A percentile compares a stretch with the other conserved stretches of the same genome.
These are phyloP conservation scores for Amazona vittata DNA, from an alignment of 2,113 vertebrate species.

Conservation along the genomic window DNA sequence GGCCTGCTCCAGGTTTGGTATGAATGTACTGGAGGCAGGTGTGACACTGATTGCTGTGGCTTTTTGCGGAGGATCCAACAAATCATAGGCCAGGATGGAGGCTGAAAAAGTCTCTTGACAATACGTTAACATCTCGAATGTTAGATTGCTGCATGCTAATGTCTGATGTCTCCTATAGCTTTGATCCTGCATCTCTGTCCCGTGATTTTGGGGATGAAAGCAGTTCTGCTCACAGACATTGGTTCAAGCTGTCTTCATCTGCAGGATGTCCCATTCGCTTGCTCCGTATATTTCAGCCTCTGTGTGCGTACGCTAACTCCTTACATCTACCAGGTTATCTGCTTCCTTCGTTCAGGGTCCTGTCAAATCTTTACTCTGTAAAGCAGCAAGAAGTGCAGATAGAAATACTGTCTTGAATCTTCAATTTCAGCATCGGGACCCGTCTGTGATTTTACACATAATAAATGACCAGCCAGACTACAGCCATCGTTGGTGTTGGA, in stretches of 20 bases:
- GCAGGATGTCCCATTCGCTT: neutral
- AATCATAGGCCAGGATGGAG: neutral
- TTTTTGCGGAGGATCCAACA: neutral
- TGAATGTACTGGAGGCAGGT: neutral
- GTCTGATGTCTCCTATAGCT: neutral
- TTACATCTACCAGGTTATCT: rapidly evolving
- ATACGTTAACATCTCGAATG: neutral
- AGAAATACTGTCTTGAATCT: neutral
- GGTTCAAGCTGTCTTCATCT: neutral
- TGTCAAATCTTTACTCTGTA: neutral
- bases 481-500: neutral
- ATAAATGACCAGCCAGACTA: neutral
- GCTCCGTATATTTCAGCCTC: neutral
- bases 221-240: neutral
- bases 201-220: neutral
- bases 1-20: neutral
- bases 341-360: neutral
- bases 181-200: neutral
- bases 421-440: neutral
- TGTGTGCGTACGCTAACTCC: neutral
- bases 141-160: neutral
- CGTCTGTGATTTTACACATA: neutral
- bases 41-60: neutral
- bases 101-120: neutral
- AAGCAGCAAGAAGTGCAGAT: neutral